Conservation (phyloP, 1,140 invertebrate genomes). For the Cardiocondyla obscurior region DNA sequence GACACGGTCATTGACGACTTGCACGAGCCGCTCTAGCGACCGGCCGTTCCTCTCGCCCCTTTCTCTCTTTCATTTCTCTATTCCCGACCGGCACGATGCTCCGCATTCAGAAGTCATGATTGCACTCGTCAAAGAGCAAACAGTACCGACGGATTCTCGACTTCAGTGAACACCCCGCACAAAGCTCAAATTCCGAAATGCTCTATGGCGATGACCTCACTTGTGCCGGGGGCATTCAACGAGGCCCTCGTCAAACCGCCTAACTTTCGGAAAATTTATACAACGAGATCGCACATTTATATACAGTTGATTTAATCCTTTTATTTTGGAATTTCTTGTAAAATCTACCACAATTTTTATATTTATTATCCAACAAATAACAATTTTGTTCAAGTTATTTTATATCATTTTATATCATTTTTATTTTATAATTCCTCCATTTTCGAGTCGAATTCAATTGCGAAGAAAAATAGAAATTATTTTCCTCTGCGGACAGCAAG, state of each 20-base stretch:
- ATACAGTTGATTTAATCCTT: background rate
- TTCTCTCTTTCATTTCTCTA: background rate
- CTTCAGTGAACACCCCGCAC: slow-evolving; percentile 15
- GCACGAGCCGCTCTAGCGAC: slow-evolving; percentile 42
- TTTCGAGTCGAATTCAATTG: background rate
- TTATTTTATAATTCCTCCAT: background rate
- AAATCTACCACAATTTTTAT: background rate
- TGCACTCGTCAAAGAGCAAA: slow-evolving; percentile 53
- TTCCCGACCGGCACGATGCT: background rate
- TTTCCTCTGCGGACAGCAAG: background rate
- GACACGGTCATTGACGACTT: slow-evolving; percentile 33
- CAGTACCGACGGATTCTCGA: slow-evolving; percentile 36
- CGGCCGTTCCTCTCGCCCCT: background rate
- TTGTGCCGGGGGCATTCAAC: background rate
- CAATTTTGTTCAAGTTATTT: background rate
- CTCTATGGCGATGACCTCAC: slow-evolving; percentile 15
- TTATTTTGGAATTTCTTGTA: background rate
- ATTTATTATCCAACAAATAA: background rate
- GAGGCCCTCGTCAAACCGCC: background rate
- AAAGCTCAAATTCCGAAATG: slow-evolving; percentile 40
- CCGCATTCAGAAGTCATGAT: slow-evolving; percentile 46
- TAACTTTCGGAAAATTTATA: background rate
- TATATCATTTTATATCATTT: background rate
- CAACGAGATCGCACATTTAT: background rate
- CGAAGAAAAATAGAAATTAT: background rate